Conservation (phyloP, 2,888 invertebrate genomes). For the Pristionchus japonicus region DNA sequence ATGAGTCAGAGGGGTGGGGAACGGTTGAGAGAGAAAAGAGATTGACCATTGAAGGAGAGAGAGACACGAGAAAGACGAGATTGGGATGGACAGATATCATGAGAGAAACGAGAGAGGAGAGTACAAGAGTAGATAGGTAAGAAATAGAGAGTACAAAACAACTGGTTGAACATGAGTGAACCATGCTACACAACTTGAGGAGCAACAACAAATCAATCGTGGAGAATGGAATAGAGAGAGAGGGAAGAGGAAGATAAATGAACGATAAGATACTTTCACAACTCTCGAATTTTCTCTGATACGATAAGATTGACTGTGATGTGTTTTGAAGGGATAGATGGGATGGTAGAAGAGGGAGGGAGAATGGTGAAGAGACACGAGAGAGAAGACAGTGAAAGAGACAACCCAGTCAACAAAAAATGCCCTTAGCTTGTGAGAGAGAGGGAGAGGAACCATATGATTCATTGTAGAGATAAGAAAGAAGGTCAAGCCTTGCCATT, state of each 20-base stretch:
- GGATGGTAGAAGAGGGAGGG: background rate
- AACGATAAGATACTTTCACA: constrained; percentile 2
- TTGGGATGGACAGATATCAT: background rate
- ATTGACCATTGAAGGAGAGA: background rate
- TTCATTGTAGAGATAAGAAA: background rate
- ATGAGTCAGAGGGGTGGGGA: constrained; percentile 19
- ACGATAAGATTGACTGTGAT: background rate
- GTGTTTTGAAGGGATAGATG: background rate
- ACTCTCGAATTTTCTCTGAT: background rate
- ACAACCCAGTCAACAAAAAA: background rate
- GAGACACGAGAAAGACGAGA: background rate
- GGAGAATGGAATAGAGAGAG: background rate
- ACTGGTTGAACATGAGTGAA: background rate
- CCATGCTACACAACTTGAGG: background rate
- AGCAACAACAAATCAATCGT: background rate
- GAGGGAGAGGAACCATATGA: background rate
- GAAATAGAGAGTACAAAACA: background rate
- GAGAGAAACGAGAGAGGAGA: background rate
- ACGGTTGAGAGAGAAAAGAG: background rate
- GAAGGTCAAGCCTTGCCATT: background rate
- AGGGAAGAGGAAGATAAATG: background rate
- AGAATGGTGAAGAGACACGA: background rate
- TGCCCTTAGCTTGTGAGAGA: background rate
- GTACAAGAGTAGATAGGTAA: background rate
- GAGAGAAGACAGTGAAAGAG: background rate